These are phyloP conservation scores for Peromyscus californicus DNA, from an alignment of 2,113 vertebrate species.

Conservation along the genomic window DNA sequence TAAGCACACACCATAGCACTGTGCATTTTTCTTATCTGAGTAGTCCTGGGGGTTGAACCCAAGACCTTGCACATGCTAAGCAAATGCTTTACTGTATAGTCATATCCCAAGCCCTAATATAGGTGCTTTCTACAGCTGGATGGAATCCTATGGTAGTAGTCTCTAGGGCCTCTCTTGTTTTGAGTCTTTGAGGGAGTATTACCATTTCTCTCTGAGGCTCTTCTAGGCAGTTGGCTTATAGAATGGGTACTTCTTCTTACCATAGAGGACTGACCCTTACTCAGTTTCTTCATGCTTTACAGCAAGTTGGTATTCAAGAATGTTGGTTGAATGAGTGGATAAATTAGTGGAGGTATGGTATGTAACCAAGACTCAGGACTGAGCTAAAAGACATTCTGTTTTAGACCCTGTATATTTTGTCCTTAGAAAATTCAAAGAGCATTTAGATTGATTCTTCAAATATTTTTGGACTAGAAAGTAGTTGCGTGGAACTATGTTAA, in stretches of 20 bases:
- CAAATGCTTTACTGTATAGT: too few relatives aligned
- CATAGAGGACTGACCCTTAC: not conserved
- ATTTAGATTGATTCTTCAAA: constrained; percentile 4
- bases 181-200: not conserved
- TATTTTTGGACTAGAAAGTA: not conserved
- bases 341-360: not conserved
- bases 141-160: not conserved
- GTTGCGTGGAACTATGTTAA: not conserved
- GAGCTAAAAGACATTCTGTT: not conserved
- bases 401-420: not conserved
- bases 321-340: not conserved
- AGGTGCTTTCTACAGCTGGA: not conserved
- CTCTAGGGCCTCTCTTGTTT: not conserved
- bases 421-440: not conserved
- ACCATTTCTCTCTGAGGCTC: not conserved
- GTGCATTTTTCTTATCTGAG: not conserved
- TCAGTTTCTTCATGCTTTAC: not conserved
- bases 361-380: not conserved
- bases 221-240: not conserved
- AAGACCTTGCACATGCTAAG: not conserved
- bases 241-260: not conserved
- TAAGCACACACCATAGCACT: not conserved
- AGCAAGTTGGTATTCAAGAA: not conserved
- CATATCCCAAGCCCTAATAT: not conserved
- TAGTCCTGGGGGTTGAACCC: not conserved